Base-by-base conservation (phyloP, 35 echinoderm and acorn worm genomes). In the Nesometra sesokonis region DNA sequence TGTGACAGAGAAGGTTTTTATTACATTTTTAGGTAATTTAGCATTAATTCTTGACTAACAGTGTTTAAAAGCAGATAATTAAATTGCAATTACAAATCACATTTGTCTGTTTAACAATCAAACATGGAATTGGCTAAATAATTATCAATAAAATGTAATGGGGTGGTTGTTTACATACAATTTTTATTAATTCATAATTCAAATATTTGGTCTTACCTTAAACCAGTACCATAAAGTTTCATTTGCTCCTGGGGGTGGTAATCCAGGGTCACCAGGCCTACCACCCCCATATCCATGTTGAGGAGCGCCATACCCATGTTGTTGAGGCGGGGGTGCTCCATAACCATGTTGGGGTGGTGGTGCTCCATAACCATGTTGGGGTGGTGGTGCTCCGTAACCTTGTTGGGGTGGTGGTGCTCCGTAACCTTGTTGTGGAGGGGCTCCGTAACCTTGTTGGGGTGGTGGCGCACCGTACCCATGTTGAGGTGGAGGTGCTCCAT, bases 191-290 rank as follows among this genome's bases (percentile, higher is more conserved):
- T n/a, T n/a, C n/a, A n/a, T n/a, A n/a, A n/a, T n/a, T n/a, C 38
- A 43, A 43, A 7, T 37, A 29, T 38, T 21, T 37, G 38, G 76
- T 35, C 82, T 88, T 86, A 93, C 90, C 86, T 93, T 86, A 84
- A 97, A 97, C 94, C 94, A 97, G 36, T 85, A 46, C 94, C 94
- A 97, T 29, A 97, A 78, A 9, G 47, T 87, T 85, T 91, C 90
- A 83, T 97, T 88, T 87, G 82, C 93, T n/a, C 93, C 93, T 32
- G 89, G 93, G 32, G 92, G 92, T 0, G 88, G 88, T 30, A 47
- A 32, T 33, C 86, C 30, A 77, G 85, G 32, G 80, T 81, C 31
- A 17, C 47, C 77, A 31, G 76, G 33, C 17, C 32, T 37, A n/a
- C 90, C 85, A 36, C 39, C 47, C 0, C 85, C 38, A 88, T 88